Conservation (phyloP, 2,797 vertebrate genomes). For the Oreonectes daqikongensis region DNA sequence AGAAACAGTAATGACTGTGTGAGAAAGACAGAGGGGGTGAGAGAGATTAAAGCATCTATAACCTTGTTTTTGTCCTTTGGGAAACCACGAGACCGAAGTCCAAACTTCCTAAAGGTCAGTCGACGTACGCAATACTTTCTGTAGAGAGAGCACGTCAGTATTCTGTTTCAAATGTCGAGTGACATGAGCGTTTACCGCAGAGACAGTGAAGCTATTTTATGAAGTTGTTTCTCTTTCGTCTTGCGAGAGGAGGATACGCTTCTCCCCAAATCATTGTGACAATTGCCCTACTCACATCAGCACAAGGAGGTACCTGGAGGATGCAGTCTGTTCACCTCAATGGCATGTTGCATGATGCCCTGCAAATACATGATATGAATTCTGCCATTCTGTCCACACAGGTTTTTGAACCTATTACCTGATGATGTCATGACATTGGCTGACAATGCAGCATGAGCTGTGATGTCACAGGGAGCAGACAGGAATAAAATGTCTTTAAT, state of each 20-base stretch:
- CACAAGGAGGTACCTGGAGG: not conserved
- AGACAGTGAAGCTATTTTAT: not conserved
- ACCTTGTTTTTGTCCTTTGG: slow-evolving; percentile 55
- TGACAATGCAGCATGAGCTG: not conserved
- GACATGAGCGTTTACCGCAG: not conserved
- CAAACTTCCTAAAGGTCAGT: slow-evolving; percentile 44
- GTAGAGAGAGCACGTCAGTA: not conserved
- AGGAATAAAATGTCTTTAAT: not conserved
- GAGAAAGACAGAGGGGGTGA: slow-evolving; percentile 19
- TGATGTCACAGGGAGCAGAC: not conserved
- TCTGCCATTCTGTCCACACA: not conserved
- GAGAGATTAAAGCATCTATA: slow-evolving; percentile 33
- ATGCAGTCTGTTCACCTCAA: not conserved
- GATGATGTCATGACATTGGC: not conserved
- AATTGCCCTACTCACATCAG: not conserved
- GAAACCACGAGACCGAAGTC: slow-evolving; percentile 22
- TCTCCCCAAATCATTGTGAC: not conserved
- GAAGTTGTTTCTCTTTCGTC: not conserved
- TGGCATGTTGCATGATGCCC: not conserved
- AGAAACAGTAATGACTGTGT: slow-evolving; percentile 9
- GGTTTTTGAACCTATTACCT: not conserved
- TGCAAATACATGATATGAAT: not conserved
- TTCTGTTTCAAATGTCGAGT: not conserved
- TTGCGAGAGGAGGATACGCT: not conserved
- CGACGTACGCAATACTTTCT: slow-evolving; percentile 48